These are phyloP conservation scores for Mercenaria mercenaria DNA, from an alignment of 1,140 invertebrate genomes.

Conservation along the genomic window DNA sequence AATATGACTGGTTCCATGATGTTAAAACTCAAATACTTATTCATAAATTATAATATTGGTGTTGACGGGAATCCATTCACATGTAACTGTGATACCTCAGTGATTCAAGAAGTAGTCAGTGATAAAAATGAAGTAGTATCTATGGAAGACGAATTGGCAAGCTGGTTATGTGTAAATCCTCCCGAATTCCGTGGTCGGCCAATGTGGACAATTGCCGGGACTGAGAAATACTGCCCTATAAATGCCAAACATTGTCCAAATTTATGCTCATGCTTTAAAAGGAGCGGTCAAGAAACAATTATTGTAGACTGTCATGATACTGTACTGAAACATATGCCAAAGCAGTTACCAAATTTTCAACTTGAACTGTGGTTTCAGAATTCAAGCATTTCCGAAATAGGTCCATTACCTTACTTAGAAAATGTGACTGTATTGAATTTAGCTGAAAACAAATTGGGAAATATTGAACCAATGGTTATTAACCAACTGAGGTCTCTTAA, in stretches of 20 bases:
- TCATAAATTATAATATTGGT: background rate
- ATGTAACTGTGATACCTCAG: background rate
- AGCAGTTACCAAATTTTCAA: background rate
- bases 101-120: background rate
- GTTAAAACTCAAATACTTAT: background rate
- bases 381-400: background rate
- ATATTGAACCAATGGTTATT: background rate
- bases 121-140: background rate
- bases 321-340: background rate
- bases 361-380: background rate
- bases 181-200: background rate
- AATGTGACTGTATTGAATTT: background rate
- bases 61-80: background rate
- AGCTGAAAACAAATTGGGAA: background rate
- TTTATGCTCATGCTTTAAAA: background rate
- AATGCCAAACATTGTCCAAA: background rate
- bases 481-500: background rate
- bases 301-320: background rate
- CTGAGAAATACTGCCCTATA: slow-evolving; percentile 5
- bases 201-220: background rate
- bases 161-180: background rate
- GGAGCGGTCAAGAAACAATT: background rate
- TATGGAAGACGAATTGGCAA: background rate
- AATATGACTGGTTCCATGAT: background rate
- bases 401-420: background rate